Evolutionary conservation across 2,888 invertebrate species (phyloP), one percentile per base, ranked within the genome.

Genomic region (Lithophane leautieri): DNA sequence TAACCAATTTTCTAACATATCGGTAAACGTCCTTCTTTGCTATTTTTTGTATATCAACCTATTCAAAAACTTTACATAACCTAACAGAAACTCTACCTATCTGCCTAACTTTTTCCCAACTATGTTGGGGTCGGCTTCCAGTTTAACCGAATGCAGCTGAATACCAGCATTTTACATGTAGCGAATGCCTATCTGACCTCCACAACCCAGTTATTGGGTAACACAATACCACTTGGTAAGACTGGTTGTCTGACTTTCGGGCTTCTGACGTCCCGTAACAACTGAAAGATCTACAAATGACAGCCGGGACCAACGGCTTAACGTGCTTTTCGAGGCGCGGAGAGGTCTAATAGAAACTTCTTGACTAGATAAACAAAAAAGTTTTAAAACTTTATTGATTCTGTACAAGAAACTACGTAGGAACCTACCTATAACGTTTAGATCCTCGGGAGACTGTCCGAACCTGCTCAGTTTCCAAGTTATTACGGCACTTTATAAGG

Each of bases 401-500:
- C 16, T 28, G 3, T 14, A 61, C 61, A 52, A 50, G n/a, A 40
- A 79, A 63, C 63, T 14, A 34, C 4, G 60, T 19, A 58, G 1
- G 58, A 6, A 79, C 0, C 25, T 28, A 62, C 56, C 34, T 67
- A 65, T 8, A 9, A 47, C 16, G 50, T 44, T 52, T 44, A 40
- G 40, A 47, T 60, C 56, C 82, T 67, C 66, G 25, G 34, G 70
- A 73, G 72, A 73, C 40, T 47, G 73, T 28, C 67, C 28, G 16
- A 68, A 81, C 70, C 73, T 34, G 58, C 61, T 61, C 68, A 82
- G 83, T 74, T 78, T 60, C 40, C 67, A 80, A 77, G 80, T 83
- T 83, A 76, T 80, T 76, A 77, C 62, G 65, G 69, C 70, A 74
- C 80, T 83, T 81, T 81, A 81, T 75, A 71, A 73, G 75, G 80